These are phyloP conservation scores for Sylvia borin DNA, from an alignment of 2,797 vertebrate species.

Conservation along the genomic window DNA sequence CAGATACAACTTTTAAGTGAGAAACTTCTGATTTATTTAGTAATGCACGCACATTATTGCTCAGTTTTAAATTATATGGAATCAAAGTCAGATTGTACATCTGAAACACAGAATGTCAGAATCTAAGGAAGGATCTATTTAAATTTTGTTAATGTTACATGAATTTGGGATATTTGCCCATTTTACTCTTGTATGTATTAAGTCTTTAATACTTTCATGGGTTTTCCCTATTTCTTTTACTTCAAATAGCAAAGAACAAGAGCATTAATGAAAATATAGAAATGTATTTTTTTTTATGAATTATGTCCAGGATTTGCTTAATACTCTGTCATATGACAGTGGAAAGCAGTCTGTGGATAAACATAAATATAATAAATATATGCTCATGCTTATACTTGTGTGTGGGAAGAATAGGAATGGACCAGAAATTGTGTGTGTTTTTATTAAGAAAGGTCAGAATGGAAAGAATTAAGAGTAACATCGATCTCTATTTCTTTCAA, in stretches of 20 bases:
- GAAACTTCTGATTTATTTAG: background rate
- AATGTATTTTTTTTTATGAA: background rate
- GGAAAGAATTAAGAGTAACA: conserved; percentile 29
- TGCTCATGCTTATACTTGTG: background rate
- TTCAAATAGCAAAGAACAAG: background rate
- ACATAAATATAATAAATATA: background rate
- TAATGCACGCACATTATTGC: background rate
- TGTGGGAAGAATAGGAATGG: background rate
- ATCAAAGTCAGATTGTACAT: background rate
- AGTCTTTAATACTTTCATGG: background rate
- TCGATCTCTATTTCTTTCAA: conserved; percentile 29
- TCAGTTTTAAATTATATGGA: background rate
- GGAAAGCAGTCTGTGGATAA: background rate
- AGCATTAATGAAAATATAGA: background rate
- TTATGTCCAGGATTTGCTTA: background rate
- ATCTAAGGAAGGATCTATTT: background rate
- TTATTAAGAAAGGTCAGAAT: conserved; percentile 15
- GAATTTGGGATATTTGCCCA: background rate
- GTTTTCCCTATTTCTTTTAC: background rate
- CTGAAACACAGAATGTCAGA: background rate
- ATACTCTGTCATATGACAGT: background rate
- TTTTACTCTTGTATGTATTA: background rate
- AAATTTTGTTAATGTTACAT: background rate
- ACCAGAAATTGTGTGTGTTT: background rate
- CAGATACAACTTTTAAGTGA: background rate